Base-by-base conservation (phyloP, 2,888 invertebrate species). In the Ennomos erosarius region DNA sequence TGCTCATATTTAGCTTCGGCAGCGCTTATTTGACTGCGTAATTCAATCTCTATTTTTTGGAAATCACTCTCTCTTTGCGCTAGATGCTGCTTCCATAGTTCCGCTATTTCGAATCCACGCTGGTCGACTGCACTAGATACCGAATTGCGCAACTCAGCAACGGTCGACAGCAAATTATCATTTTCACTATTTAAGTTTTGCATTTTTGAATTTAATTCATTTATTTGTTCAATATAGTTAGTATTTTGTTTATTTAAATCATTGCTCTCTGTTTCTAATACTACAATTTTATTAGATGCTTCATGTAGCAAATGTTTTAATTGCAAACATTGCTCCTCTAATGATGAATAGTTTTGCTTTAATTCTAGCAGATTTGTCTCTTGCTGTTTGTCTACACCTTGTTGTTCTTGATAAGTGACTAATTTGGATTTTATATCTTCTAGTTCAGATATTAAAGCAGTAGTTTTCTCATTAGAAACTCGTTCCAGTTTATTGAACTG, bases 71-170 rank as follows among this genome's bases (percentile, higher is more conserved):
- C 95, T 42, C 94, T 92, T 68, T 93, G 91, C n/a, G 93, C 89
- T 57, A 95, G 78, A 81, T 96, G 95, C 65, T 94, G 90, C 73
- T 95, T 95, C 95, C 95, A 95, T 73, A 95, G 90, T 82, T 94
- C 94, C 9, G 95, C 95, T 58, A 96, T 94, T 85, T 95, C 95
- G 70, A 91, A 91, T 52, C 95, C 95, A 67, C 94, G 90, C 78
- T 95, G 94, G 74, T 95, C 95, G 34, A 95, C 93, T 57, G 94
- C 90, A 59, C 89, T 85, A 40, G 94, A 84, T 40, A 93, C 76
- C 8, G 91, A 88, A 9, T 88, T 87, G 26, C 89, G 87, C 55
- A 93, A 74, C 68, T 93, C 93, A 11, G 92, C 80, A 12, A 92
- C 88, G 38, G 85, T 88, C 33, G 91, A 90, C 9, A 93, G 68